phyloP scores from a whole-genome alignment of 2,888 invertebrate species.

The Platycnemis pennipes region DNA sequence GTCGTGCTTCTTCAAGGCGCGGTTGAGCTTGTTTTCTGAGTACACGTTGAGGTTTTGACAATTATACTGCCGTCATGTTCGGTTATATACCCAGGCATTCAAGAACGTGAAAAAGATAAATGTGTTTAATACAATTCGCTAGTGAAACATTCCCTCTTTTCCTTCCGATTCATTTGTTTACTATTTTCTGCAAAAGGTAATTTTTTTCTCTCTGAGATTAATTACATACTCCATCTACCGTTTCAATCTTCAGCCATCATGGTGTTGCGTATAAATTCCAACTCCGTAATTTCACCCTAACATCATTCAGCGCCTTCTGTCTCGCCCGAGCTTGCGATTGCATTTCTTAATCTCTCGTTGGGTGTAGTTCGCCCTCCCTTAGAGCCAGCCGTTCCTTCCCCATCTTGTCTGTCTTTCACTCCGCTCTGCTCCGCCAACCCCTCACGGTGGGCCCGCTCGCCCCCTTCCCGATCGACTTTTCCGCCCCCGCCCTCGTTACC shows the following conservation, averaged over 20 bases:
- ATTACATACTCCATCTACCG: no score
- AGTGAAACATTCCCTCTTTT: no score
- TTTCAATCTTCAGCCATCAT: neutral
- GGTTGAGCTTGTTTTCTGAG: no score
- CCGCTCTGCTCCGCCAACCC: neutral
- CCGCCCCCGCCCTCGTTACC: neutral
- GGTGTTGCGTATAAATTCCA: neutral
- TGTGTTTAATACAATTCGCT: no score
- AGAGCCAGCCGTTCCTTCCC: neutral
- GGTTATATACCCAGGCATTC: no score
- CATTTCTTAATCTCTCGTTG: slow-evolving; percentile 63
- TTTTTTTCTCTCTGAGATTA: no score
- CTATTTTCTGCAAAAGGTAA: no score
- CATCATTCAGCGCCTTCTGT: neutral
- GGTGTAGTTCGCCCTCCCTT: slow-evolving; percentile 43
- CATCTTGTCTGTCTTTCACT: neutral
- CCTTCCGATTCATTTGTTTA: no score
- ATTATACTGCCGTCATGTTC: no score
- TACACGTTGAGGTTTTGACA: no score
- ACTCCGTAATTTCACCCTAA: neutral
- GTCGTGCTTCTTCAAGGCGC: no score
- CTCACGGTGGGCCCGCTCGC: neutral
- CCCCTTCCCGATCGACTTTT: neutral
- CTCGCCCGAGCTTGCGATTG: slow-evolving; percentile 43
- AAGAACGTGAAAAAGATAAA: no score